A percentile compares a stretch with the other conserved stretches of the same genome.
Evolutionary conservation across 1,140 invertebrate species (phyloP).

Genomic region (Lepidurus packardi): DNA sequence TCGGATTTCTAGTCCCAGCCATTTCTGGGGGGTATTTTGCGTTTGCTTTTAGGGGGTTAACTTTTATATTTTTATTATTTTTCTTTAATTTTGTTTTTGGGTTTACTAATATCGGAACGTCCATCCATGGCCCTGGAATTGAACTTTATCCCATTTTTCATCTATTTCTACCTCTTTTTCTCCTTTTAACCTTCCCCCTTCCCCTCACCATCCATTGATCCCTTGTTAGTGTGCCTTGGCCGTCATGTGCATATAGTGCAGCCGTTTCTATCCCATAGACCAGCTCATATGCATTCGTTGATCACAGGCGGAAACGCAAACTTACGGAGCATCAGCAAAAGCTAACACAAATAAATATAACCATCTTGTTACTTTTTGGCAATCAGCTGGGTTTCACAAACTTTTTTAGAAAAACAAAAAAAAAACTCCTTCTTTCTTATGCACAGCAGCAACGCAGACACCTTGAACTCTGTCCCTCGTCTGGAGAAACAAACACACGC

Average conservation of each 20-base stretch:
- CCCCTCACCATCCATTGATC: neutral
- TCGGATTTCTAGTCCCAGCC: neutral
- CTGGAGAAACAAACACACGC: neutral
- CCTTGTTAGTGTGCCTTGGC: neutral
- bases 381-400: too few relatives aligned
- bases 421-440: too few relatives aligned
- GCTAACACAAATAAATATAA: neutral
- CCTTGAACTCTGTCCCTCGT: too few relatives aligned
- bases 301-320: neutral
- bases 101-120: neutral
- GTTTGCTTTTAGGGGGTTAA: neutral
- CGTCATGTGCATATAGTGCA: neutral
- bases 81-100: neutral
- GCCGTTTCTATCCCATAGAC: neutral
- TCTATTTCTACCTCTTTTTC: neutral
- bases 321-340: conserved; percentile 14
- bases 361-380: neutral
- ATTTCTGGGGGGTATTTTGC: neutral
- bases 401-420: too few relatives aligned
- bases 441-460: too few relatives aligned
- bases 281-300: conserved; percentile 5
- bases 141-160: neutral
- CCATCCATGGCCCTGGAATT: neutral
- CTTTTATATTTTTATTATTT: neutral
- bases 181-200: neutral